phyloP scores from a whole-genome alignment of 2,888 invertebrate species.

The Griposia aprilina region DNA sequence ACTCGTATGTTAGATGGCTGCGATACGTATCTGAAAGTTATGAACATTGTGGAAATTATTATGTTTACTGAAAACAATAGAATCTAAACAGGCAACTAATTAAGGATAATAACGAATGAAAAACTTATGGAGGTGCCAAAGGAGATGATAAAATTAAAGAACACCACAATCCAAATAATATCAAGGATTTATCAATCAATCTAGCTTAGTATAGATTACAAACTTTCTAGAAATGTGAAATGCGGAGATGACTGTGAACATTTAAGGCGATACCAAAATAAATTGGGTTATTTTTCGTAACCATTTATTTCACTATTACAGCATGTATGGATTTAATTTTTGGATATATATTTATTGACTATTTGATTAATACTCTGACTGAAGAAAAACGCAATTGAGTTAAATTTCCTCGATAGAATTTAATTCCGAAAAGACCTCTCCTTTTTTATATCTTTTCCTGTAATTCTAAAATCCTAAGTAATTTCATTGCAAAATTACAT shows the following conservation, averaged over 20 bases:
- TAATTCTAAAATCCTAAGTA: too few relatives aligned
- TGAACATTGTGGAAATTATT: not conserved
- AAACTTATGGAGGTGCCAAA: not conserved
- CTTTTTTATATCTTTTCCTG: too few relatives aligned
- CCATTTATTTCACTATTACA: too few relatives aligned
- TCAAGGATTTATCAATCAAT: not conserved
- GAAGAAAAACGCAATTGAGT: too few relatives aligned
- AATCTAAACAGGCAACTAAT: not conserved
- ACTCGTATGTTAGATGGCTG: slow-evolving; percentile 75
- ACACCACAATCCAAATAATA: not conserved
- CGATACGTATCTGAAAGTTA: slow-evolving; percentile 73
- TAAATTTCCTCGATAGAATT: too few relatives aligned
- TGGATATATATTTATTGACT: too few relatives aligned
- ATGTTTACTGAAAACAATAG: not conserved
- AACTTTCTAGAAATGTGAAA: not conserved
- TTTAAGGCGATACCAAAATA: too few relatives aligned
- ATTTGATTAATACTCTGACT: too few relatives aligned
- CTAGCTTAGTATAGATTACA: not conserved
- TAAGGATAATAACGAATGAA: not conserved
- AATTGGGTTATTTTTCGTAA: too few relatives aligned
- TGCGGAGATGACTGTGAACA: not conserved
- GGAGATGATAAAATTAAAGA: not conserved
- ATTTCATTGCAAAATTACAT: too few relatives aligned
- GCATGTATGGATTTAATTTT: too few relatives aligned
- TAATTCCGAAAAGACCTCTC: too few relatives aligned